These are phyloP conservation scores for Microctenopoma stevenorrisi DNA, from an alignment of 2,797 vertebrate species.

Conservation along the genomic window DNA sequence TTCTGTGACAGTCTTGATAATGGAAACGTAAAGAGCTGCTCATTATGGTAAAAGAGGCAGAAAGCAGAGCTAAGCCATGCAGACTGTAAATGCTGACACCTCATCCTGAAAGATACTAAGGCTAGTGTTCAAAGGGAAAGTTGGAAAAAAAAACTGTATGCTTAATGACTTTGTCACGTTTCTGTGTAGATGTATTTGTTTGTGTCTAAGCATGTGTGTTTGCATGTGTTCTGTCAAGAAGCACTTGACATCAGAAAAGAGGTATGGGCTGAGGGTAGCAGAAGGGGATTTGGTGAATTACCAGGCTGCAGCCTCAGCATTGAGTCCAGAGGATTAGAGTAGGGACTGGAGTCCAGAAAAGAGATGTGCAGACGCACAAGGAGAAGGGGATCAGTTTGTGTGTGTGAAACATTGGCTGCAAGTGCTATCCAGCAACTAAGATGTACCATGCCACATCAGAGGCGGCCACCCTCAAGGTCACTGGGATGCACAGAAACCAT, in stretches of 20 bases:
- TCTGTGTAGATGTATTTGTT: neutral
- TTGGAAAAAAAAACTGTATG: neutral
- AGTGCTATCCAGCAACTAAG: constrained; percentile 25
- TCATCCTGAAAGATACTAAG: constrained; percentile 10
- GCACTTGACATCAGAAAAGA: constrained; percentile 72
- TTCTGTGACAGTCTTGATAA: constrained; percentile 47
- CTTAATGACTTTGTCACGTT: constrained; percentile 9
- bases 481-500: neutral
- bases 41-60: constrained; percentile 25
- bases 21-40: constrained; percentile 36
- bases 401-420: constrained; percentile 42
- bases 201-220: constrained; percentile 20
- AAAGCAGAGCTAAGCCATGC: constrained; percentile 28
- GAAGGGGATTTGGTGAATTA: constrained; percentile 81
- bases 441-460: constrained; percentile 44
- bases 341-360: constrained; percentile 59
- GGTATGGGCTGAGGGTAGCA: constrained; percentile 66
- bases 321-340: constrained; percentile 76
- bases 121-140: neutral
- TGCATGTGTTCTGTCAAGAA: constrained; percentile 55
- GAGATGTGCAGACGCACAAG: constrained; percentile 67
- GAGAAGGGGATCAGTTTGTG: constrained; percentile 58
- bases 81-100: constrained; percentile 28
- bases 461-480: constrained; percentile 57
- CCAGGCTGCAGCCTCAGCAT: constrained; percentile 79